These are phyloP conservation scores for Limnephilus lunatus DNA, from an alignment of 2,888 invertebrate species.

Conservation along the genomic window DNA sequence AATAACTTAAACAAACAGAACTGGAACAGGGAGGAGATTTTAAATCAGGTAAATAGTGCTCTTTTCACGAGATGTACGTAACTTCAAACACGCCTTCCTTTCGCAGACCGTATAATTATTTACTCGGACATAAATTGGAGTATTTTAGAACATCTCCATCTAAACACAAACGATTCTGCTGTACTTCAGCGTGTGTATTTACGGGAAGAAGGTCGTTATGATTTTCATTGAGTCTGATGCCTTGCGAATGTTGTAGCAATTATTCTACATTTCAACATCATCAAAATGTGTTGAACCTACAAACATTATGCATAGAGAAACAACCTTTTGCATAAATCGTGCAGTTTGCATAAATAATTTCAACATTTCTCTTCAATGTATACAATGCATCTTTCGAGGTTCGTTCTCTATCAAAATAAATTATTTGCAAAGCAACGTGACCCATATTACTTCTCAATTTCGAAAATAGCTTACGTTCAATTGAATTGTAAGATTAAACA, in stretches of 20 bases:
- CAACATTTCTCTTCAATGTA: neutral
- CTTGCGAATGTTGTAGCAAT: neutral
- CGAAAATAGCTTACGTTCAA: neutral
- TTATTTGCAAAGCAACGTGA: neutral
- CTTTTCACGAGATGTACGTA: neutral
- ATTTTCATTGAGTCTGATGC: neutral
- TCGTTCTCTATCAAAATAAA: neutral
- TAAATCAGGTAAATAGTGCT: conserved; percentile 3
- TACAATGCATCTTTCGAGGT: neutral
- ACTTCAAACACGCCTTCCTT: conserved; percentile 5
- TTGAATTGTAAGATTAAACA: neutral
- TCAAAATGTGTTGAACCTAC: neutral
- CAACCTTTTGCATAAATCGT: neutral
- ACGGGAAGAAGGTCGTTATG: no score
- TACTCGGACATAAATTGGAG: neutral
- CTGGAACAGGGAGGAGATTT: neutral
- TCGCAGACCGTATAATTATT: neutral
- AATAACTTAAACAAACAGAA: neutral
- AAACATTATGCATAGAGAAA: neutral
- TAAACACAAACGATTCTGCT: neutral
- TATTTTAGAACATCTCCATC: neutral
- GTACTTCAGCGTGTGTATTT: no score
- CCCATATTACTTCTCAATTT: neutral
- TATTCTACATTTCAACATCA: neutral
- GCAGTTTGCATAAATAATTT: no score